These are phyloP conservation scores for Coranthus polyacanthus DNA, from an alignment of 2,797 vertebrate species.

Conservation along the genomic window DNA sequence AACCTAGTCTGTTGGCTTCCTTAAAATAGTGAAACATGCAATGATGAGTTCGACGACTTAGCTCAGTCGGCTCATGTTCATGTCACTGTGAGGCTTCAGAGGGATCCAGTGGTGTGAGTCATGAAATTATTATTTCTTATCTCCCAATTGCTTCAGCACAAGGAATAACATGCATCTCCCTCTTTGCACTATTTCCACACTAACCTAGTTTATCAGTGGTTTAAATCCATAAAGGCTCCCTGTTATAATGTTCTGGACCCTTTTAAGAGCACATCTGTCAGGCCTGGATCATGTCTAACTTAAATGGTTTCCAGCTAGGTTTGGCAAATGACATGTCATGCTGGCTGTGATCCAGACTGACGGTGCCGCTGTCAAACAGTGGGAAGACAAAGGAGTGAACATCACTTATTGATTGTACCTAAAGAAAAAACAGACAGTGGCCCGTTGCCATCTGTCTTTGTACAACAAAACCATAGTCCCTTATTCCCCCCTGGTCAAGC, in stretches of 20 bases:
- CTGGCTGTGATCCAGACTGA: constrained; percentile 39
- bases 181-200: neutral
- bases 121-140: constrained; percentile 1
- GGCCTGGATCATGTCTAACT: neutral
- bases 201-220: constrained; percentile 8
- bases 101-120: neutral
- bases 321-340: constrained; percentile 9
- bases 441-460: constrained; percentile 2
- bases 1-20: neutral
- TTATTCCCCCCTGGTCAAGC: neutral
- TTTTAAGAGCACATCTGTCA: neutral
- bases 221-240: neutral
- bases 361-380: constrained; percentile 5
- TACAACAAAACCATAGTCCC: neutral
- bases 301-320: constrained; percentile 12
- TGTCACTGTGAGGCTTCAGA: constrained; percentile 1
- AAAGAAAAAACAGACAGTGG: constrained; percentile 18
- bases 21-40: neutral
- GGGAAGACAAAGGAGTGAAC: constrained; percentile 8
- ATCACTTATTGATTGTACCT: constrained; percentile 30
- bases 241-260: neutral
- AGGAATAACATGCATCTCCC: constrained; percentile 23
- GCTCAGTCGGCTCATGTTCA: constrained; percentile 12
- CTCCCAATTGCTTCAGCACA: constrained; percentile 17
- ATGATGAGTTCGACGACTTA: too few relatives aligned